phyloP scores from a whole-genome alignment of 2,888 invertebrate species.

The Phasia obesa region DNA sequence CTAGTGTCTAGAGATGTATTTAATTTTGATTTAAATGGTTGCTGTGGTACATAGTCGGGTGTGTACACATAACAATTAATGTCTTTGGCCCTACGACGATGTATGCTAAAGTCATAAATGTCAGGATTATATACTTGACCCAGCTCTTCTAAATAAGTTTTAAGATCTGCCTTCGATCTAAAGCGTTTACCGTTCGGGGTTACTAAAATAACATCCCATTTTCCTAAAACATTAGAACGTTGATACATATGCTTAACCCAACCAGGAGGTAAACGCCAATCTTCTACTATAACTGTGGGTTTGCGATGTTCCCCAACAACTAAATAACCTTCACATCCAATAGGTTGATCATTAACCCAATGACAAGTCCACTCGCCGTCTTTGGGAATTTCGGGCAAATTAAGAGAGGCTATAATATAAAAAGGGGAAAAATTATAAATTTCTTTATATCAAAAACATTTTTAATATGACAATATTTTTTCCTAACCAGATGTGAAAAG shows the following conservation, averaged over 20 bases:
- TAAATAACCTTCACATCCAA: conserved; percentile 84
- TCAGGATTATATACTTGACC: conserved; percentile 83
- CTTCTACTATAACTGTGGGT: conserved; percentile 86
- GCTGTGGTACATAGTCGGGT: conserved; percentile 80
- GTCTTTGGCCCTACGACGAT: conserved; percentile 83
- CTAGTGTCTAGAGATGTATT: conserved; percentile 73
- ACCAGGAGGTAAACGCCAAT: conserved; percentile 88
- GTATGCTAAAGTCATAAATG: conserved; percentile 85
- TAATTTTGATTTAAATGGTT: conserved; percentile 74
- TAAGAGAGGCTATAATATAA: conserved; percentile 79
- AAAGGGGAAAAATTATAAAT: too few relatives aligned
- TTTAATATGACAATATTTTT: too few relatives aligned
- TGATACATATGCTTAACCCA: conserved; percentile 92
- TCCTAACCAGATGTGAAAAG: too few relatives aligned
- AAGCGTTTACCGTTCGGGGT: conserved; percentile 86
- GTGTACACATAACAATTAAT: conserved; percentile 82
- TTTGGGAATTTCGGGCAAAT: conserved; percentile 80
- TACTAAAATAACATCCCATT: conserved; percentile 91
- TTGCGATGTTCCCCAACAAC: conserved; percentile 83
- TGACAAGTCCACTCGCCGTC: conserved; percentile 86
- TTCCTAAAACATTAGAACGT: conserved; percentile 87
- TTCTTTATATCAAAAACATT: too few relatives aligned
- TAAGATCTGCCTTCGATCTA: conserved; percentile 85
- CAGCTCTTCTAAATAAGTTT: conserved; percentile 81
- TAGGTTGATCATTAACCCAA: conserved; percentile 88